phyloP scores from a whole-genome alignment of 2,888 invertebrate species.

The Tortrix viridana region DNA sequence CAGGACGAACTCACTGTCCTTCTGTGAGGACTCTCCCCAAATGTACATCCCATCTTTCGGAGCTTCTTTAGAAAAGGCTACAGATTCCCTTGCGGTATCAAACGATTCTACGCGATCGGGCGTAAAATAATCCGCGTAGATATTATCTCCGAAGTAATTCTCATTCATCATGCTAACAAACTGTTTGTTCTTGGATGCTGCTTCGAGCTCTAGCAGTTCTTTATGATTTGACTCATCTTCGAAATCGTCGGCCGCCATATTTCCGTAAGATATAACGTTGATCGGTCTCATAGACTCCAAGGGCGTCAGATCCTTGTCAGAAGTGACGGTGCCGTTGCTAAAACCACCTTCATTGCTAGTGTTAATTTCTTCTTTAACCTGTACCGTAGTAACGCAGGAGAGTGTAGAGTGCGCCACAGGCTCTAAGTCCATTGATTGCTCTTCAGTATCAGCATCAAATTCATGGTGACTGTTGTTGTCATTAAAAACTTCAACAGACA shows the following conservation, averaged over 20 bases:
- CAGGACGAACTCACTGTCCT: slow-evolving; percentile 72
- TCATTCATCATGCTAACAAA: slow-evolving; percentile 79
- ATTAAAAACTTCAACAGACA: slow-evolving; percentile 64
- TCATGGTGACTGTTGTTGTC: slow-evolving; percentile 56
- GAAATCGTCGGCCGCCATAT: slow-evolving; percentile 64
- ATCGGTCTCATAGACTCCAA: slow-evolving; percentile 71
- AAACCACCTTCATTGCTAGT: slow-evolving; percentile 67
- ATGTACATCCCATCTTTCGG: slow-evolving; percentile 66
- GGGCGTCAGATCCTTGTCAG: slow-evolving; percentile 56
- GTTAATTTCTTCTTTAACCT: slow-evolving; percentile 73
- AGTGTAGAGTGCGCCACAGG: slow-evolving; percentile 57
- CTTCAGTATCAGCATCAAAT: slow-evolving; percentile 71
- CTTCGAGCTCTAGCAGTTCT: slow-evolving; percentile 71
- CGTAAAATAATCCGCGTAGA: slow-evolving; percentile 78
- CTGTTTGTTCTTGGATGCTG: slow-evolving; percentile 73
- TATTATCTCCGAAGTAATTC: slow-evolving; percentile 78
- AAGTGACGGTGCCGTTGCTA: slow-evolving; percentile 59
- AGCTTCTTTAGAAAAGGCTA: slow-evolving; percentile 56
- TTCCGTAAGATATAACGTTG: slow-evolving; percentile 72
- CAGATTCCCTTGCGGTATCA: slow-evolving; percentile 60
- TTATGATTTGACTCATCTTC: slow-evolving; percentile 73
- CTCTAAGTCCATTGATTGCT: slow-evolving; percentile 73
- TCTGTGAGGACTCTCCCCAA: slow-evolving; percentile 75
- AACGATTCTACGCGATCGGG: slow-evolving; percentile 73
- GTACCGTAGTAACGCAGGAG: slow-evolving; percentile 53